Conservation (phyloP, 2,113 vertebrate species). For the Mus spicilegus region DNA sequence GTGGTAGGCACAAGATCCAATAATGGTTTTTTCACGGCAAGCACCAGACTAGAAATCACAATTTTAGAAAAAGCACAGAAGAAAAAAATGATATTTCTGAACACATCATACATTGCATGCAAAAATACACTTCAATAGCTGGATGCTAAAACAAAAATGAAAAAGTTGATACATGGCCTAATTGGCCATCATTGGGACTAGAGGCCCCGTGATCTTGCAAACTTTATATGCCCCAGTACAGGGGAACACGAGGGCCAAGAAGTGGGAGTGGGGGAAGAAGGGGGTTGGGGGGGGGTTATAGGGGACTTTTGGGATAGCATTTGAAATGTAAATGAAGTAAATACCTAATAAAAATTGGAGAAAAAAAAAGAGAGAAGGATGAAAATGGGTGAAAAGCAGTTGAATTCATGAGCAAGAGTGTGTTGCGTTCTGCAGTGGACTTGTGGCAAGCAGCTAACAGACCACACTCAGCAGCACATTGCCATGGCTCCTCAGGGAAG, state of each 20-base stretch:
- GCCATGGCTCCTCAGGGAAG: neutral
- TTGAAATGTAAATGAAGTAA: too few relatives aligned
- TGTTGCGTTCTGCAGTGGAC: neutral
- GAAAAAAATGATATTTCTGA: neutral
- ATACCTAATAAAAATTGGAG: too few relatives aligned
- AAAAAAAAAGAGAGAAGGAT: too few relatives aligned
- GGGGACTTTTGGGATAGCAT: too few relatives aligned
- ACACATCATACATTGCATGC: neutral
- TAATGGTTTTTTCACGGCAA: neutral
- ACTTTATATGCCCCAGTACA: too few relatives aligned
- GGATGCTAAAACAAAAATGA: neutral
- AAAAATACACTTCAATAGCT: neutral
- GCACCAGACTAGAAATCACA: conserved; percentile 44
- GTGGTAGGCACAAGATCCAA: neutral
- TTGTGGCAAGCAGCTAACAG: neutral
- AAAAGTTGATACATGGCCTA: neutral
- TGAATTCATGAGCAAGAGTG: neutral
- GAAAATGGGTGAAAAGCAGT: too few relatives aligned
- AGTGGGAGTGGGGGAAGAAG: too few relatives aligned
- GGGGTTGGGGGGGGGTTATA: too few relatives aligned
- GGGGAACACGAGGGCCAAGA: too few relatives aligned
- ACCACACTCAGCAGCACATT: neutral
- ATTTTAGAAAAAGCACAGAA: neutral
- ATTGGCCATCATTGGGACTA: too few relatives aligned
- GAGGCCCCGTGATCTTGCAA: too few relatives aligned